A percentile compares a stretch with the other conserved stretches of the same genome.
Conservation (phyloP, 2,113 vertebrate species). For the Oreochromis niloticus region DNA sequence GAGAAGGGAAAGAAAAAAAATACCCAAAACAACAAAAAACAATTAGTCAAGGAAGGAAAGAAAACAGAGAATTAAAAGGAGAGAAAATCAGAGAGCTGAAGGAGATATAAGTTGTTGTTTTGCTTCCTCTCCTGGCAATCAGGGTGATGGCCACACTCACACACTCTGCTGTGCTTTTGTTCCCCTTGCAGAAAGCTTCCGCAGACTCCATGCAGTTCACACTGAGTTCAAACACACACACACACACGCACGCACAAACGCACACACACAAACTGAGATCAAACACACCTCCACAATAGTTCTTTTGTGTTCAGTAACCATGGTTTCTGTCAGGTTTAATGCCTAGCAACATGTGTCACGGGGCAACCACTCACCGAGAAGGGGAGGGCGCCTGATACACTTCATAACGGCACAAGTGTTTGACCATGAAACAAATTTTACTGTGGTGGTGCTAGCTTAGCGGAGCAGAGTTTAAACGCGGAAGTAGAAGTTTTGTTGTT, state of each 20-base stretch:
- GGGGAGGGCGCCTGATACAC: conserved; percentile 53
- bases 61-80: conserved; percentile 54
- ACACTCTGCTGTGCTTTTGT: conserved; percentile 66
- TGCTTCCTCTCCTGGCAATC: conserved; percentile 54
- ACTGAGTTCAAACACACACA: conserved; percentile 55
- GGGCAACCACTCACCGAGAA: conserved; percentile 63
- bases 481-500: not conserved
- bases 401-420: conserved; percentile 63
- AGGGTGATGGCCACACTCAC: conserved; percentile 60
- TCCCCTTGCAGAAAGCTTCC: conserved; percentile 56
- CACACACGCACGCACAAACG: conserved; percentile 9
- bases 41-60: conserved; percentile 50
- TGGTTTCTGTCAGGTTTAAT: conserved; percentile 58
- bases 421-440: conserved; percentile 62
- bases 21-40: conserved; percentile 51
- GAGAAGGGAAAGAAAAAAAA: not conserved
- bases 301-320: conserved; percentile 70
- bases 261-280: conserved; percentile 53
- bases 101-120: conserved; percentile 66
- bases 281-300: conserved; percentile 69
- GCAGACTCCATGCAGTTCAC: conserved; percentile 61
- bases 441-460: conserved; percentile 28
- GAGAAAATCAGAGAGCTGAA: conserved; percentile 43
- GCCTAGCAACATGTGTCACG: conserved; percentile 17
- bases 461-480: conserved; percentile 23